These are phyloP conservation scores for Taphrorychus bicolor DNA, from an alignment of 2,888 invertebrate species.

Conservation along the genomic window DNA sequence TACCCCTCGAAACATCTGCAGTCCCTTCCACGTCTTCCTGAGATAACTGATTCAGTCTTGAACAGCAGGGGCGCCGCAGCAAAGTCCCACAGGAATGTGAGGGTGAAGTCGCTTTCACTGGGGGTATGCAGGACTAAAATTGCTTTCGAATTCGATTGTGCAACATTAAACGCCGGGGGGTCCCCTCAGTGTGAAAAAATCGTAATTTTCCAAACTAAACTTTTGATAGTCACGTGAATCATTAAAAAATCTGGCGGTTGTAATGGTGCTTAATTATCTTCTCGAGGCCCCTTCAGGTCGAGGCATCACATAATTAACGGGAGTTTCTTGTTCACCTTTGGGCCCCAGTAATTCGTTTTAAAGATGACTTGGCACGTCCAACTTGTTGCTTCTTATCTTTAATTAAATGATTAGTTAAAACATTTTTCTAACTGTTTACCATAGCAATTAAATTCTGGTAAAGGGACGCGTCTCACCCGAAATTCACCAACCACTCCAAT, in stretches of 20 bases:
- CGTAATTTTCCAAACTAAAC: not conserved
- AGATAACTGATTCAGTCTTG: slow-evolving; percentile 5
- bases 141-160: slow-evolving; percentile 3
- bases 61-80: slow-evolving; percentile 4
- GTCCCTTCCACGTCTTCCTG: not conserved
- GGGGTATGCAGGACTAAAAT: not conserved
- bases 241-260: slow-evolving; percentile 24
- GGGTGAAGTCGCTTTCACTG: not conserved
- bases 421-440: too few species aligned
- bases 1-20: not conserved
- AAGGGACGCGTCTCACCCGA: not conserved
- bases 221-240: slow-evolving; percentile 16
- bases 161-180: not conserved
- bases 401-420: too few species aligned
- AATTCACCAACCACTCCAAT: not conserved
- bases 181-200: not conserved
- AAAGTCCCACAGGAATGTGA: slow-evolving; percentile 1
- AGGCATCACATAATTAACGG: slow-evolving; percentile 24
- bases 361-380: slow-evolving; percentile 8
- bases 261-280: slow-evolving; percentile 33
- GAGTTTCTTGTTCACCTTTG: slow-evolving; percentile 16
- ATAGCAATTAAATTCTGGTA: too few species aligned
- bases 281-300: slow-evolving; percentile 15
- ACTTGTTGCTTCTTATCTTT: slow-evolving; percentile 2
- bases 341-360: slow-evolving; percentile 15